phyloP scores from a whole-genome alignment of 2,888 invertebrate genomes.

The Vesta saturnalis region DNA sequence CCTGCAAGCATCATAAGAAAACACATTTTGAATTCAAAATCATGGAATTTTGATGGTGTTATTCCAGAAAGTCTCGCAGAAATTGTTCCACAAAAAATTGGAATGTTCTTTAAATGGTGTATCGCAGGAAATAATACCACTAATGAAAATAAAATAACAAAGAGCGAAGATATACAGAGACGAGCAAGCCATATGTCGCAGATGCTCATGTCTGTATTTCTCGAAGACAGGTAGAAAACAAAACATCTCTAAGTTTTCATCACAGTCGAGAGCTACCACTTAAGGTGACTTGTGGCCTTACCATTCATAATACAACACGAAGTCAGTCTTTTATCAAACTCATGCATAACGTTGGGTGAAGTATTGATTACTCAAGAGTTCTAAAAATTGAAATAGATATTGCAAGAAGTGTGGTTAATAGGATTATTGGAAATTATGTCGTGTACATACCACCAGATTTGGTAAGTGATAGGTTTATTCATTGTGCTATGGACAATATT shows the following conservation, averaged over 20 bases:
- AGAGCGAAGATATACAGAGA: conserved; percentile 6
- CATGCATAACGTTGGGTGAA: no score
- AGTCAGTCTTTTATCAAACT: conserved; percentile 11
- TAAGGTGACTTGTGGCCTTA: conserved; percentile 3
- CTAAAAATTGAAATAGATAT: no score
- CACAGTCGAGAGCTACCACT: conserved; percentile 1
- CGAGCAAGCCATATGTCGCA: conserved; percentile 11
- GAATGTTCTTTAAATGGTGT: no score
- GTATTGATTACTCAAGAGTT: no score
- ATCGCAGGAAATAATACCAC: background rate
- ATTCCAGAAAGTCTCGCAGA: conserved; percentile 6
- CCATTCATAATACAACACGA: conserved; percentile 11
- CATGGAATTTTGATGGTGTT: conserved; percentile 9
- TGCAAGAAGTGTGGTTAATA: no score
- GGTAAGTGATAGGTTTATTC: conserved; percentile 7
- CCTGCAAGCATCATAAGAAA: conserved; percentile 12
- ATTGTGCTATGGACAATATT: no score
- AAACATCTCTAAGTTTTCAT: conserved; percentile 8
- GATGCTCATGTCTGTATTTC: conserved; percentile 6
- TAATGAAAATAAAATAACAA: background rate
- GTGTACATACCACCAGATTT: conserved; percentile 4
- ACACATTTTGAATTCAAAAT: conserved; percentile 6
- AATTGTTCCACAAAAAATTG: no score
- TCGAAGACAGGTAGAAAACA: conserved; percentile 14
- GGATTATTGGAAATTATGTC: no score